Evolutionary conservation across 2,113 vertebrate species (phyloP).

Genomic region (Grantiella picta): DNA sequence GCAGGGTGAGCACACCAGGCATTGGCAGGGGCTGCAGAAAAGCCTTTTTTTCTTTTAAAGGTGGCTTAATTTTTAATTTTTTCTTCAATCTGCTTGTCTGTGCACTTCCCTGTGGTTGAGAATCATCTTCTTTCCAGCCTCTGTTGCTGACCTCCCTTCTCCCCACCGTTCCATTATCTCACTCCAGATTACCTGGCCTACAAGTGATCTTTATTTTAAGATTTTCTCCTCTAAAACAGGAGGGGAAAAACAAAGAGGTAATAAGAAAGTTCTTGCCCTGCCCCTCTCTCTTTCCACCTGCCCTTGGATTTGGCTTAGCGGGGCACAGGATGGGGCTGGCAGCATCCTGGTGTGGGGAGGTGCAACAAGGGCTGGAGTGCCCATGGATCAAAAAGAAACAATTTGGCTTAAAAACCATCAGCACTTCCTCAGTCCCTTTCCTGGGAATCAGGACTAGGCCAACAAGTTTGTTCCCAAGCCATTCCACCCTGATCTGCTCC

Average conservation of each 20-base stretch:
- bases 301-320: not conserved
- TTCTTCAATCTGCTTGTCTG: not conserved
- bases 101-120: rapidly evolving
- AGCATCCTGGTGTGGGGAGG: not conserved
- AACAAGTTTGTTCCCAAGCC: not conserved
- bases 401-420: not conserved
- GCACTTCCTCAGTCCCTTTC: not conserved
- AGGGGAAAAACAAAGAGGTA: not conserved
- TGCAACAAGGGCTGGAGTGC: not conserved
- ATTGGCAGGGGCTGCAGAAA: not conserved
- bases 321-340: rapidly evolving
- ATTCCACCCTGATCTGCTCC: rapidly evolving
- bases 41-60: not conserved
- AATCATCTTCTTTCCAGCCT: not conserved
- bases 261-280: not conserved
- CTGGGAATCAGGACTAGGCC: not conserved
- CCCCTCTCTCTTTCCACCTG: not conserved
- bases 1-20: not conserved
- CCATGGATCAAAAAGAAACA: not conserved
- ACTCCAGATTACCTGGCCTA: not conserved
- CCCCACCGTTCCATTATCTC: not conserved
- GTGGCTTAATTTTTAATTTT: not conserved
- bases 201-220: no score
- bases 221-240: not conserved
- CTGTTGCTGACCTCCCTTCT: not conserved